These are phyloP conservation scores for Diadegma fenestrale DNA, from an alignment of 2,888 invertebrate genomes.

Conservation along the genomic window DNA sequence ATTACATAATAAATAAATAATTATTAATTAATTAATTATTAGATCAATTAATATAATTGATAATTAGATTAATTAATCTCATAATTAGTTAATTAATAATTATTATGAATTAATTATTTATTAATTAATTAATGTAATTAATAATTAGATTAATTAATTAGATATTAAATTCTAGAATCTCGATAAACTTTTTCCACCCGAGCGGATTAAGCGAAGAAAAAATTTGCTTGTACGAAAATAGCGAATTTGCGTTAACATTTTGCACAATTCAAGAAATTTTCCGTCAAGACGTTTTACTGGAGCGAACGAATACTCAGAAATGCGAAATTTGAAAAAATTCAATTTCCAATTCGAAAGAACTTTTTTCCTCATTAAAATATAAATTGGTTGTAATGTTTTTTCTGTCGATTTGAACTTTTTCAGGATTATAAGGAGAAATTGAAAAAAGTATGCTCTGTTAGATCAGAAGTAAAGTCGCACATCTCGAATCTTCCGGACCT, in stretches of 20 bases:
- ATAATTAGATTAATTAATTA: too few relatives aligned
- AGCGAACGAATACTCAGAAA: not conserved
- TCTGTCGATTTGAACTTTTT: not conserved
- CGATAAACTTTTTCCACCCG: not conserved
- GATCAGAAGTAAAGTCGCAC: conserved; percentile 96
- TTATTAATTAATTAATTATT: too few relatives aligned
- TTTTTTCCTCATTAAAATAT: not conserved
- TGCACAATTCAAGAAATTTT: not conserved
- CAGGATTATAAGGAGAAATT: conserved; percentile 97
- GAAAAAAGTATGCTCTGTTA: conserved; percentile 93
- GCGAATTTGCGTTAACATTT: not conserved
- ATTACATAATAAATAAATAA: too few relatives aligned
- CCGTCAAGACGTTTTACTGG: not conserved
- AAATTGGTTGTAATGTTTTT: not conserved
- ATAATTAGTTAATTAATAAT: too few relatives aligned
- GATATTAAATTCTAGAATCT: too few relatives aligned
- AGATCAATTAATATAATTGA: too few relatives aligned
- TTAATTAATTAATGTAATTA: too few relatives aligned
- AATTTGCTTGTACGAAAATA: not conserved
- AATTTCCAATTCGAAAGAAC: not conserved
- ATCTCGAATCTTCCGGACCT: conserved; percentile 97
- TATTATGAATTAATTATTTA: too few relatives aligned
- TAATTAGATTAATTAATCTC: too few relatives aligned
- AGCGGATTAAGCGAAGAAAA: not conserved
- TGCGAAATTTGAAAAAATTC: too few relatives aligned